Conservation (phyloP, 2,797 vertebrate genomes). For the Sebastes paucispinis region DNA sequence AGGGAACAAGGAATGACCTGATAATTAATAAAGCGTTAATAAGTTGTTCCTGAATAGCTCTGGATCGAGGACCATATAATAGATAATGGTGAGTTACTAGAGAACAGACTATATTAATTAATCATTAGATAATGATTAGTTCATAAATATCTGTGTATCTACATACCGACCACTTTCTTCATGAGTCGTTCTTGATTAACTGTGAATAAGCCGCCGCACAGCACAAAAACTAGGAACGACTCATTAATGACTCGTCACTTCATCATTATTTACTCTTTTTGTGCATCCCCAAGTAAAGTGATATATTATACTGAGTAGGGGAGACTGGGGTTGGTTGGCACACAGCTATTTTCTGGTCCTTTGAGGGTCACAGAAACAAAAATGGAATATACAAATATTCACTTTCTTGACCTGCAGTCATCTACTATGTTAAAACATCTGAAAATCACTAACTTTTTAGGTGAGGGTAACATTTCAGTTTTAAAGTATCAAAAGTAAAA, state of each 20-base stretch:
- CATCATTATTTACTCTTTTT: neutral
- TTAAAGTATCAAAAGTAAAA: neutral
- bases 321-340: too few species aligned
- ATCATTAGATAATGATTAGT: neutral
- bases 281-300: neutral
- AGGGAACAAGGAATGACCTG: neutral
- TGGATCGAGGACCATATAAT: neutral
- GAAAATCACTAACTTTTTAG: neutral
- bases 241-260: neutral
- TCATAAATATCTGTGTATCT: neutral
- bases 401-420: neutral
- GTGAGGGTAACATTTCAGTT: neutral
- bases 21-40: neutral
- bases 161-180: neutral
- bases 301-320: neutral
- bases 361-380: too few species aligned
- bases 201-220: neutral
- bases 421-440: neutral
- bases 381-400: too few species aligned
- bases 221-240: neutral
- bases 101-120: neutral
- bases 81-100: neutral
- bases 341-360: too few species aligned
- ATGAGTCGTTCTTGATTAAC: neutral
- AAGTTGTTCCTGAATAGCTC: neutral